Evolutionary conservation across 1,140 invertebrate species (phyloP).

Genomic region (Tetragonula clypearis): DNA sequence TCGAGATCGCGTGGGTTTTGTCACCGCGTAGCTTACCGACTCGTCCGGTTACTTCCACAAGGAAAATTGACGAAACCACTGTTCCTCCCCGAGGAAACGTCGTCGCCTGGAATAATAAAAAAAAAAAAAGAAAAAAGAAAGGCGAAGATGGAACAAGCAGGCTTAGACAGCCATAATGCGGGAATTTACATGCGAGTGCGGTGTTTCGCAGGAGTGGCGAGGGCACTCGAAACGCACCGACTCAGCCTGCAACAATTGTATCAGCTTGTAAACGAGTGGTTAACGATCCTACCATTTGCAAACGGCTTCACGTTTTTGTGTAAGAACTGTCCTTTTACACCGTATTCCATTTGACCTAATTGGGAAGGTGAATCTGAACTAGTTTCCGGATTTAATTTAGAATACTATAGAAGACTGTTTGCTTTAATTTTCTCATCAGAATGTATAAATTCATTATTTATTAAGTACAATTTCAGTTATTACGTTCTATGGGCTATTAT

Average conservation of each 20-base stretch:
- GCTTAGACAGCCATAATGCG: constrained; percentile 32
- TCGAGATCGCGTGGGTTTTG: constrained; percentile 28
- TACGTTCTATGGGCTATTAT: too few relatives aligned
- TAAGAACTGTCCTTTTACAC: constrained; percentile 10
- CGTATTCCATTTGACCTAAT: too few relatives aligned
- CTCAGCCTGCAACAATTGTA: constrained; percentile 33
- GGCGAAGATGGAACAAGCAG: neutral
- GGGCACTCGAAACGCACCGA: neutral
- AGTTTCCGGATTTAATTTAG: too few relatives aligned
- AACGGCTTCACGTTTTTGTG: neutral
- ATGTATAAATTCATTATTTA: too few relatives aligned
- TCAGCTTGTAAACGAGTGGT: constrained; percentile 52
- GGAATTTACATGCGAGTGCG: constrained; percentile 37
- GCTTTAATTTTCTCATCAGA: too few relatives aligned
- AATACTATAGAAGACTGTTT: too few relatives aligned
- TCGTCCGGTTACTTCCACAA: constrained; percentile 1
- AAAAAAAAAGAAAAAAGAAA: constrained; percentile 36
- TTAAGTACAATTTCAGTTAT: too few relatives aligned
- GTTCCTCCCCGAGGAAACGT: neutral
- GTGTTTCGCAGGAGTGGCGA: neutral
- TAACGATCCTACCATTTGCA: constrained; percentile 54
- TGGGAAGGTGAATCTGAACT: too few relatives aligned
- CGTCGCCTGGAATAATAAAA: constrained; percentile 35
- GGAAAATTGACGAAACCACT: constrained; percentile 45
- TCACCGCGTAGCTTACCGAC: constrained; percentile 6